Evolutionary conservation across 2,888 invertebrate genomes (phyloP).

Genomic region (Lasioglossum calceatum): DNA sequence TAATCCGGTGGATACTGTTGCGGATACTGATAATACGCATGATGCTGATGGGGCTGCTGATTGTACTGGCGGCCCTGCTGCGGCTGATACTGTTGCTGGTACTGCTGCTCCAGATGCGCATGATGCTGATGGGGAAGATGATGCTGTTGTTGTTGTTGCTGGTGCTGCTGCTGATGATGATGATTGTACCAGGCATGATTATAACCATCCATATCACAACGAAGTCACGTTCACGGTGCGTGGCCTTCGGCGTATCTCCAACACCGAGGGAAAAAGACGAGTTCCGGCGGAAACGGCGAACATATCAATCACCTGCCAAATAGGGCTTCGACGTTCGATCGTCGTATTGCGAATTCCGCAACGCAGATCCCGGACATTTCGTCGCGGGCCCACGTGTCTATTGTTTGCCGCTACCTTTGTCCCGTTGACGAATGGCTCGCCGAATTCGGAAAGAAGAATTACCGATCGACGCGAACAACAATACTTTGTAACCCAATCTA

Average conservation of each 20-base stretch:
- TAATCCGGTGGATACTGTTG: constrained; percentile 82
- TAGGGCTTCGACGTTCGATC: constrained; percentile 55
- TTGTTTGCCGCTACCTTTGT: constrained; percentile 58
- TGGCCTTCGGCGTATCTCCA: constrained; percentile 56
- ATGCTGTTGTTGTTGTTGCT: constrained; percentile 63
- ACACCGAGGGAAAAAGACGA: constrained; percentile 54
- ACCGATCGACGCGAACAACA: constrained; percentile 23
- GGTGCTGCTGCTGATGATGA: constrained; percentile 65
- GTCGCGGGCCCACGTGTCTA: constrained; percentile 46
- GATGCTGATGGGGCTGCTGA: constrained; percentile 74
- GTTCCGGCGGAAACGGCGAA: constrained; percentile 62
- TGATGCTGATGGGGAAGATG: constrained; percentile 51
- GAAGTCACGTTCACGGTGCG: constrained; percentile 59
- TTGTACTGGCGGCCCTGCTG: constrained; percentile 74
- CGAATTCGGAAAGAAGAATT: constrained; percentile 49
- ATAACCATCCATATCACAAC: constrained; percentile 72
- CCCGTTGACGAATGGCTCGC: constrained; percentile 50
- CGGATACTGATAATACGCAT: constrained; percentile 76
- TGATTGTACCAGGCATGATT: constrained; percentile 70
- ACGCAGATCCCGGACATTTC: constrained; percentile 61
- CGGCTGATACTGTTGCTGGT: constrained; percentile 62
- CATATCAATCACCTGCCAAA: constrained; percentile 75
- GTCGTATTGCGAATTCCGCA: constrained; percentile 61
- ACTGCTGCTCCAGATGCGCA: constrained; percentile 56
- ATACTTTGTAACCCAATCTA: not conserved